Conservation (phyloP, 2,888 invertebrate species). For the Eupithecia tripunctaria region DNA sequence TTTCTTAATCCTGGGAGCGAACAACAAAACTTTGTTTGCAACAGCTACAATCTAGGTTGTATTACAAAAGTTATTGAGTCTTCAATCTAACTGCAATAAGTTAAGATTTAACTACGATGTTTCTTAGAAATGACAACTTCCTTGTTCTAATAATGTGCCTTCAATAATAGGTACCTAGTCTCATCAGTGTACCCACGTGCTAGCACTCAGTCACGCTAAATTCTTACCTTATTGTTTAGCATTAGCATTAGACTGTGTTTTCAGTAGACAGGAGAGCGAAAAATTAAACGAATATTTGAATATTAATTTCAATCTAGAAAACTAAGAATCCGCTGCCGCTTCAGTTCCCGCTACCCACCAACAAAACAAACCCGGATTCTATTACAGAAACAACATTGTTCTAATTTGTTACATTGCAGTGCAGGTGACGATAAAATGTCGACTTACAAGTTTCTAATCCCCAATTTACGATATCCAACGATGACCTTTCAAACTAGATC, state of each 20-base stretch:
- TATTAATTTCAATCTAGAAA: background rate
- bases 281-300: background rate
- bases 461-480: background rate
- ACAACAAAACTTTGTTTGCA: conserved; percentile 1
- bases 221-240: too few species aligned
- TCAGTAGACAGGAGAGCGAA: background rate
- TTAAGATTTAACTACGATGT: background rate
- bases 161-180: background rate
- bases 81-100: background rate
- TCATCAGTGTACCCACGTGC: background rate
- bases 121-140: background rate
- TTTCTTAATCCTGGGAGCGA: background rate
- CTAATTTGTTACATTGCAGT: background rate
- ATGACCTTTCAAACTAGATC: conserved; percentile 13
- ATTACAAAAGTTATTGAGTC: conserved; percentile 3
- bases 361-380: background rate
- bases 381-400: background rate
- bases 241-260: background rate
- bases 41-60: conserved; percentile 3
- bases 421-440: background rate
- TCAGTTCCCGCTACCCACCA: background rate
- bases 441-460: conserved; percentile 1
- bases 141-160: background rate
- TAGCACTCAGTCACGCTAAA: background rate
- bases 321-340: background rate